A percentile compares a stretch with the other conserved stretches of the same genome.
phyloP scores from a whole-genome alignment of 2,888 invertebrate genomes.

The Agonum fuliginosum region DNA sequence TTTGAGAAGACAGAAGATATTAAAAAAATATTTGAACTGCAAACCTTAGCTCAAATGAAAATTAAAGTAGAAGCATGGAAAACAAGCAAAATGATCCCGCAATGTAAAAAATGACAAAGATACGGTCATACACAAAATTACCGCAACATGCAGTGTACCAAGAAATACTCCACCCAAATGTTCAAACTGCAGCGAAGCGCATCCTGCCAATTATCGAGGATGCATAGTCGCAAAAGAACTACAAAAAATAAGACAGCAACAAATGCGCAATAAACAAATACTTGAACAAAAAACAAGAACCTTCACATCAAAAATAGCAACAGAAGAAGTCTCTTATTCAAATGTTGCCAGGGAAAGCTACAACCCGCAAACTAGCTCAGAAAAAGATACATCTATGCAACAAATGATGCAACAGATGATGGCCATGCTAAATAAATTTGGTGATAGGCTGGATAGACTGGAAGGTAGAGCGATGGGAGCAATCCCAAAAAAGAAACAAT shows the following conservation, averaged over 20 bases:
- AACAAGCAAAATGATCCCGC: conserved; percentile 37
- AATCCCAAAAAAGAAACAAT: neutral
- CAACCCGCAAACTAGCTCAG: neutral
- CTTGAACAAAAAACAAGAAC: neutral
- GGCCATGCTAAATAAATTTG: conserved; percentile 35
- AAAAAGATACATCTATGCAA: conserved; percentile 27
- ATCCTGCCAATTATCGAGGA: conserved; percentile 38
- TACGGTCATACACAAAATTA: conserved; percentile 34
- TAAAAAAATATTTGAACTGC: conserved; percentile 20
- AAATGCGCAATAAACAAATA: neutral
- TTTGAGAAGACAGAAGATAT: conserved; percentile 10
- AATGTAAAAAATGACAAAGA: conserved; percentile 51
- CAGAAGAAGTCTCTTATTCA: neutral
- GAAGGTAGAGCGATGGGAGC: conserved; percentile 43
- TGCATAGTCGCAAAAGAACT: conserved; percentile 38
- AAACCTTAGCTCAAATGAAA: conserved; percentile 28
- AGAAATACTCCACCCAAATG: conserved; percentile 24
- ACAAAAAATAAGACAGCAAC: conserved; percentile 24
- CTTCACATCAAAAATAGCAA: neutral
- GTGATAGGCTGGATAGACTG: conserved; percentile 49
- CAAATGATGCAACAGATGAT: conserved; percentile 53
- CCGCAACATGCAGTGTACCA: neutral
- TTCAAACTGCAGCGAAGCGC: conserved; percentile 29
- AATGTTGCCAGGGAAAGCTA: neutral
- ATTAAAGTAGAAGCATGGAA: conserved; percentile 31